These are phyloP conservation scores for Sphenodon punctatus DNA, from an alignment of 2,797 vertebrate species.

Conservation along the genomic window DNA sequence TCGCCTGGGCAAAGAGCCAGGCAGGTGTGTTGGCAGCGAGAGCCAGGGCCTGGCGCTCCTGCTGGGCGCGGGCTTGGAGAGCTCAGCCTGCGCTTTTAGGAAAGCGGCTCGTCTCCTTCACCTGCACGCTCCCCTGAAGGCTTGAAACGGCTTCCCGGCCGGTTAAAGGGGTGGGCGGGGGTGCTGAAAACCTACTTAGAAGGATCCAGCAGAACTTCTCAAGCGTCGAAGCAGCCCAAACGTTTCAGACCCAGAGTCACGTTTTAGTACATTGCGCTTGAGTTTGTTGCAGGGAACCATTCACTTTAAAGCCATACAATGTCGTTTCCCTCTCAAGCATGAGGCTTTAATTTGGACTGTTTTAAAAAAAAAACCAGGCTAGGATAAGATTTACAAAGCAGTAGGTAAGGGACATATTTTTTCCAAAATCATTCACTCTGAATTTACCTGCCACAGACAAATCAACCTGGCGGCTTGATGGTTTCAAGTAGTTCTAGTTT, in stretches of 20 bases:
- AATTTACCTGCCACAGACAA: accelerated
- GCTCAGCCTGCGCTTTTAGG: no score
- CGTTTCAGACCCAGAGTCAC: background rate
- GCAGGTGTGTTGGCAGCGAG: background rate
- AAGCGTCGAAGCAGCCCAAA: background rate
- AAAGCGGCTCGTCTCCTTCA: no score
- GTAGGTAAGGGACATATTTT: accelerated
- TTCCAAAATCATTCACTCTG: background rate
- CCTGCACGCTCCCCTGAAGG: no score
- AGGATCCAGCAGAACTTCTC: no score
- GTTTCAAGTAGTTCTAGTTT: accelerated
- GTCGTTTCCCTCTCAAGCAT: accelerated
- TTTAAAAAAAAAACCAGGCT: no score
- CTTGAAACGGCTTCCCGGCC: accelerated
- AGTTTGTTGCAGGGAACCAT: background rate
- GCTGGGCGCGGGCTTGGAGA: background rate
- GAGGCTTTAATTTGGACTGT: background rate
- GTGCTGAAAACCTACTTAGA: no score
- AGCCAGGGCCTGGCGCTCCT: background rate
- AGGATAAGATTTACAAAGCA: no score
- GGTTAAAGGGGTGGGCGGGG: no score
- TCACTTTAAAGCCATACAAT: no score
- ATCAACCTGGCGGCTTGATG: background rate
- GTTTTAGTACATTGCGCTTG: no score
- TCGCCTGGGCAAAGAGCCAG: background rate